Evolutionary conservation across 2,797 vertebrate genomes (phyloP).

Genomic region (Nothura maculosa): DNA sequence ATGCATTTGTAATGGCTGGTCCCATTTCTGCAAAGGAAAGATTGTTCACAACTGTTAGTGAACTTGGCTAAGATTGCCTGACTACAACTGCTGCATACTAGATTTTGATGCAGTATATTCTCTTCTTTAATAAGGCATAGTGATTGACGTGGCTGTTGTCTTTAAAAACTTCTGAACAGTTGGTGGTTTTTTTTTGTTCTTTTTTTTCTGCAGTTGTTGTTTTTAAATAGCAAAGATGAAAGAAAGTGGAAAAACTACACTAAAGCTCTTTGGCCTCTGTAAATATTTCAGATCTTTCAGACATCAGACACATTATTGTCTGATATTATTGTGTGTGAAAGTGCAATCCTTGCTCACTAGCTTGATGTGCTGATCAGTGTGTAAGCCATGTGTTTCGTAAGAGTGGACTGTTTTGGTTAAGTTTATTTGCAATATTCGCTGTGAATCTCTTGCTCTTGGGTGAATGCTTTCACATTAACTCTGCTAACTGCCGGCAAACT

Average conservation of each 20-base stretch:
- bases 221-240: neutral
- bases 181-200: no score
- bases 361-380: conserved; percentile 73
- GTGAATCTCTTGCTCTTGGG: conserved; percentile 77
- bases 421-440: conserved; percentile 76
- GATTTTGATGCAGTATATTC: neutral
- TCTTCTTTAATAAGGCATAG: neutral
- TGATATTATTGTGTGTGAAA: conserved; percentile 80
- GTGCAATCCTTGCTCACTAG: conserved; percentile 75
- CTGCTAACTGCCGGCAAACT: conserved; percentile 83
- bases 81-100: neutral
- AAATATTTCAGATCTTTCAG: neutral
- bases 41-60: neutral
- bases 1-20: neutral
- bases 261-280: neutral
- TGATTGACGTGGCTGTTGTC: neutral
- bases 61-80: neutral
- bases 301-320: neutral
- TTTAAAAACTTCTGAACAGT: neutral
- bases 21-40: neutral
- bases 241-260: neutral
- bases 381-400: conserved; percentile 68
- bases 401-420: conserved; percentile 69
- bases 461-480: conserved; percentile 81
- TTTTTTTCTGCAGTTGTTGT: no score